Conservation (phyloP, 2,113 vertebrate genomes). For the Acrocephalus kingi region DNA sequence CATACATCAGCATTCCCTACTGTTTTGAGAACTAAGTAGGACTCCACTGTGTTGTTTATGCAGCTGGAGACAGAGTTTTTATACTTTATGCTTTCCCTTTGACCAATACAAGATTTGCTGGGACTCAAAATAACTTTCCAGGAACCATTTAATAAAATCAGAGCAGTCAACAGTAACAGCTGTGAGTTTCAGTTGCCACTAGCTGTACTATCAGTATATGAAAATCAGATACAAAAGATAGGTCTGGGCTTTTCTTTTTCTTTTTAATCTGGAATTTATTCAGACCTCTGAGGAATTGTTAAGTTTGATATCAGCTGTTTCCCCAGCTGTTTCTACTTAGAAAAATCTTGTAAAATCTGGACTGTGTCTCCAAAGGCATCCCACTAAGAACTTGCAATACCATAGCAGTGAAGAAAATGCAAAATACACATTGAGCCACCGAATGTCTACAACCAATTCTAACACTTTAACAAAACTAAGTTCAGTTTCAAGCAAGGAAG, state of each 20-base stretch:
- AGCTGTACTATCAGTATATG: not conserved
- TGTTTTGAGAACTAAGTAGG: not conserved
- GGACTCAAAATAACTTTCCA: not conserved
- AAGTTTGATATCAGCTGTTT: slow-evolving; percentile 15
- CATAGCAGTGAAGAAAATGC: not conserved
- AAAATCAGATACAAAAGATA: not conserved
- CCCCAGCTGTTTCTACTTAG: not conserved
- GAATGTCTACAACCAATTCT: not conserved
- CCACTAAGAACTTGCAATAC: not conserved
- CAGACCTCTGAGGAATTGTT: not conserved
- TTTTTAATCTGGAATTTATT: not conserved
- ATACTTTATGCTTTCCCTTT: not conserved
- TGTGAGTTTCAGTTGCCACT: not conserved
- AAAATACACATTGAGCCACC: not conserved
- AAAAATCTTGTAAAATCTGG: slow-evolving; percentile 3
- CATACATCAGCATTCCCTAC: not conserved
- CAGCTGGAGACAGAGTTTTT: not conserved
- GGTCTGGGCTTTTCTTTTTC: not conserved
- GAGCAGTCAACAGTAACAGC: not conserved
- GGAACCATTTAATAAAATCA: not conserved
- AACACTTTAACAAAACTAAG: not conserved
- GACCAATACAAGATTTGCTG: not conserved
- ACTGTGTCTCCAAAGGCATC: not conserved
- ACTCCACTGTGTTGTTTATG: not conserved
- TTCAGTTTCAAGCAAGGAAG: not conserved